A percentile compares a stretch with the other conserved stretches of the same genome.
These are phyloP conservation scores for Microctenopoma lineatum DNA, from an alignment of 2,797 vertebrate species.

Conservation along the genomic window DNA sequence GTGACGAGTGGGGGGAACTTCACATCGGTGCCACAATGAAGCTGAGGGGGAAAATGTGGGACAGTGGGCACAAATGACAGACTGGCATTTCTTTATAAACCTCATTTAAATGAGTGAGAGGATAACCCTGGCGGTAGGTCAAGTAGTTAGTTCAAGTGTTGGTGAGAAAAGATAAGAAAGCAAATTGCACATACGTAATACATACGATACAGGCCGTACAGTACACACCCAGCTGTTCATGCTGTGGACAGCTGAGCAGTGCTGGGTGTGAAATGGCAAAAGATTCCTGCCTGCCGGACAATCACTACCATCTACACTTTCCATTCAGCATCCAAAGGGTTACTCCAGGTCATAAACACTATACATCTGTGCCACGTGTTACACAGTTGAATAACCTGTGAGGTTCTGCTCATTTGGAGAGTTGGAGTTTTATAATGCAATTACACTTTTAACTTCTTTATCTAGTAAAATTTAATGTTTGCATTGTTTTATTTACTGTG, in stretches of 20 bases:
- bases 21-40: slow-evolving; percentile 33
- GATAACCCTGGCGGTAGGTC: not conserved
- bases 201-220: not conserved
- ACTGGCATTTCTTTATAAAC: slow-evolving; percentile 54
- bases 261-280: not conserved
- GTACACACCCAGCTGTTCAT: not conserved
- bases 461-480: not conserved
- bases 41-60: slow-evolving; percentile 31
- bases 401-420: not conserved
- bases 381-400: slow-evolving; percentile 30
- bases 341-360: slow-evolving; percentile 46
- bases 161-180: slow-evolving; percentile 42
- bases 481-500: no score
- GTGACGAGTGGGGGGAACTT: slow-evolving; percentile 49
- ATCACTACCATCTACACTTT: not conserved
- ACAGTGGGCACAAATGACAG: slow-evolving; percentile 22
- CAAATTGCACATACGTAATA: not conserved
- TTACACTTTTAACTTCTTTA: not conserved
- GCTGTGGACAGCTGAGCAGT: slow-evolving; percentile 5
- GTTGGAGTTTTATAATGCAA: not conserved
- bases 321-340: slow-evolving; percentile 25
- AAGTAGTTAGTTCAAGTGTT: slow-evolving; percentile 1
- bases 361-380: slow-evolving; percentile 6
- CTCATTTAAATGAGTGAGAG: slow-evolving; percentile 26
- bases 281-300: slow-evolving; percentile 11